These are phyloP conservation scores for Acinonyx jubatus DNA, from an alignment of 2,113 vertebrate species.

Conservation along the genomic window DNA sequence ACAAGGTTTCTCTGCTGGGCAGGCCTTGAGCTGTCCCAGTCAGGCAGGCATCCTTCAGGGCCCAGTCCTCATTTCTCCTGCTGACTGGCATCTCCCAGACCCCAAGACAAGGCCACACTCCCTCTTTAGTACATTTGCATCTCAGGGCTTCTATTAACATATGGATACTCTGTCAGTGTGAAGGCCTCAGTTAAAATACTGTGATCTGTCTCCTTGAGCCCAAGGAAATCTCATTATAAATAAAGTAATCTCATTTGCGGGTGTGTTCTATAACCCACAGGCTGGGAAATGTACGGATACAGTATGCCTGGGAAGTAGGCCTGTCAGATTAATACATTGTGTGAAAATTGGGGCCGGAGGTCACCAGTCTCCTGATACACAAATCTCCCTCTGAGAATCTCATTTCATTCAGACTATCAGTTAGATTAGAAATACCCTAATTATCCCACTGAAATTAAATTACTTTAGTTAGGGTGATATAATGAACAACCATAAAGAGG, in stretches of 20 bases:
- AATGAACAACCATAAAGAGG: conserved; percentile 89
- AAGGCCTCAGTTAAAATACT: conserved; percentile 68
- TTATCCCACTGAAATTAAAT: conserved; percentile 93
- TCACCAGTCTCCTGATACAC: conserved; percentile 87
- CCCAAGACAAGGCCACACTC: not conserved
- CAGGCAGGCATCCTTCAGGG: not conserved
- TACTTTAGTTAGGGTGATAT: conserved; percentile 91
- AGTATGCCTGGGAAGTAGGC: conserved; percentile 76
- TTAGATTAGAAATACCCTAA: conserved; percentile 92
- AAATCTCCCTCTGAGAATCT: conserved; percentile 90
- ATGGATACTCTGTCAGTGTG: not conserved
- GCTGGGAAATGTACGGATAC: conserved; percentile 68
- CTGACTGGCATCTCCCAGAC: not conserved
- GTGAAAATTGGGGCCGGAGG: conserved; percentile 90
- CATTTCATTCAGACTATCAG: conserved; percentile 93
- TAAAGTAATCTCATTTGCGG: conserved; percentile 61
- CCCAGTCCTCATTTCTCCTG: not conserved
- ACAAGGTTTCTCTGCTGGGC: not conserved
- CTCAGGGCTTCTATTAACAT: not conserved
- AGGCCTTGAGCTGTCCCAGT: not conserved
- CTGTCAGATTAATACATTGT: conserved; percentile 87
- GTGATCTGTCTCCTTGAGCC: conserved; percentile 38
- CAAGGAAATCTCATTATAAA: conserved; percentile 73
- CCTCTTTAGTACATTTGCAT: not conserved
- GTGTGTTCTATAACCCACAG: conserved; percentile 61